Evolutionary conservation across 2,888 invertebrate genomes (phyloP).

Genomic region (Nowickia ferox): DNA sequence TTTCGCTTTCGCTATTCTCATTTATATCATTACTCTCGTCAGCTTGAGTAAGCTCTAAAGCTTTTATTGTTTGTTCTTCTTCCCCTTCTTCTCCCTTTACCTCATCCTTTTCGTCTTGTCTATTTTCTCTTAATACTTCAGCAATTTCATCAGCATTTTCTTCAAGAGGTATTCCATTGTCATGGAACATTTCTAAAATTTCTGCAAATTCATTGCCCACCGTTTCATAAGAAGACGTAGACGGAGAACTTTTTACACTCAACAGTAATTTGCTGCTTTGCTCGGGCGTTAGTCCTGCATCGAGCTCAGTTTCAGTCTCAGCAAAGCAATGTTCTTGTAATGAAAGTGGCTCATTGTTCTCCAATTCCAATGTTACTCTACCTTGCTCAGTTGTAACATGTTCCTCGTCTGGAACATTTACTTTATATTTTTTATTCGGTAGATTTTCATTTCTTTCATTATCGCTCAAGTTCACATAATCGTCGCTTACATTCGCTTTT

Average conservation of each 20-base stretch:
- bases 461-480: too few relatives aligned
- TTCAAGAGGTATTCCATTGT: conserved; percentile 51
- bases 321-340: conserved; percentile 80
- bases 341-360: conserved; percentile 77
- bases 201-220: conserved; percentile 83
- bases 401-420: neutral
- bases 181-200: conserved; percentile 74
- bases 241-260: conserved; percentile 82
- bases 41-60: conserved; percentile 32
- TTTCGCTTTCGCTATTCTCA: conserved; percentile 68
- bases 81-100: conserved; percentile 67
- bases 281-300: conserved; percentile 72
- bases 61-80: conserved; percentile 57
- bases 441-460: neutral
- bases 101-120: conserved; percentile 9
- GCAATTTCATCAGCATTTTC: conserved; percentile 25
- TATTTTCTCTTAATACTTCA: conserved; percentile 47
- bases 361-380: conserved; percentile 75
- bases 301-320: conserved; percentile 76
- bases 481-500: too few relatives aligned
- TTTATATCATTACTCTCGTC: conserved; percentile 59
- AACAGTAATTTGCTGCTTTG: conserved; percentile 75
- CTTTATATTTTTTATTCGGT: neutral
- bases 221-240: conserved; percentile 83
- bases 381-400: conserved; percentile 34